phyloP scores from a whole-genome alignment of 2,888 invertebrate genomes.

The Scaptomyza parva region DNA sequence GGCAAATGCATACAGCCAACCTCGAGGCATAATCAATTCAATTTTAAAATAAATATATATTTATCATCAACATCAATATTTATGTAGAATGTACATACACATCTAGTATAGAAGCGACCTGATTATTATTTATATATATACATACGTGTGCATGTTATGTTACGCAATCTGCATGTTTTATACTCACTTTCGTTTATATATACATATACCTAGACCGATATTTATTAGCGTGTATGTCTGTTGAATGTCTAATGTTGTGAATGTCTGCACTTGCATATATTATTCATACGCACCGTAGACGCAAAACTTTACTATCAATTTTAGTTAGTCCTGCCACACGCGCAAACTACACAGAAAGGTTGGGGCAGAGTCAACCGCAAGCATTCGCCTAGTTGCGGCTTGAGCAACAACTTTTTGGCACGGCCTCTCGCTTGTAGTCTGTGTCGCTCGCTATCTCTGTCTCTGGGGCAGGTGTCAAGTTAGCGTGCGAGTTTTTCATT shows the following conservation, averaged over 20 bases:
- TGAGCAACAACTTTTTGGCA: conserved; percentile 42
- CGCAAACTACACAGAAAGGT: conserved; percentile 8
- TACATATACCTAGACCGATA: conserved; percentile 18
- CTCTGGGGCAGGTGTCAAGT: conserved; percentile 71
- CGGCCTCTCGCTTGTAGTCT: background rate
- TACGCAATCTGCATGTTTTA: conserved; percentile 33
- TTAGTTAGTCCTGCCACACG: conserved; percentile 50
- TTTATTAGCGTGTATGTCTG: conserved; percentile 27
- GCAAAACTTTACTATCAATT: conserved; percentile 46
- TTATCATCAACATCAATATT: conserved; percentile 4
- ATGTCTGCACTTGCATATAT: conserved; percentile 56
- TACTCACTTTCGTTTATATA: conserved; percentile 13
- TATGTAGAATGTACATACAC: conserved; percentile 5
- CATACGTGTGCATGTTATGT: conserved; percentile 29
- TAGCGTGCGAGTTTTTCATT: conserved; percentile 68
- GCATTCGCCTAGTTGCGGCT: conserved; percentile 50
- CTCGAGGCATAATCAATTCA: conserved; percentile 48
- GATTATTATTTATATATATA: conserved; percentile 13
- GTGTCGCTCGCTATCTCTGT: no score
- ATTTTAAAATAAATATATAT: conserved; percentile 29
- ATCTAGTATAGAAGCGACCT: conserved; percentile 12
- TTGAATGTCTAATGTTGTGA: conserved; percentile 23
- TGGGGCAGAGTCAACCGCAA: conserved; percentile 28
- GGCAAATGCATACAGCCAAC: conserved; percentile 52
- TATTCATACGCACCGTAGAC: conserved; percentile 68